These are phyloP conservation scores for Eurystomus gularis DNA, from an alignment of 2,113 vertebrate species.

Conservation along the genomic window DNA sequence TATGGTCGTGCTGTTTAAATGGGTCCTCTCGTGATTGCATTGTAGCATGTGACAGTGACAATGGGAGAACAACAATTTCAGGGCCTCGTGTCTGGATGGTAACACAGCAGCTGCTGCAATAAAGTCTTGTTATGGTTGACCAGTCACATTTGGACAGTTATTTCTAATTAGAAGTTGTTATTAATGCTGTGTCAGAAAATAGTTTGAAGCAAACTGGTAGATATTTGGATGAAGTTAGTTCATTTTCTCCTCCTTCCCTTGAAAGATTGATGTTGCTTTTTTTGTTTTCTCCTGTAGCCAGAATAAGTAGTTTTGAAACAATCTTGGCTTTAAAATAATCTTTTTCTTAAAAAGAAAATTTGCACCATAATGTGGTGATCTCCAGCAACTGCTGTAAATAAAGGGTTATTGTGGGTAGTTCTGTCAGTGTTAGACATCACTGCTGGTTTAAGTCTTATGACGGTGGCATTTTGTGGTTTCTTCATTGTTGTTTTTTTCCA, in stretches of 20 bases:
- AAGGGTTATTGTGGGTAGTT: constrained; percentile 14
- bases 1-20: constrained; percentile 22
- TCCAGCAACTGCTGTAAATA: background rate
- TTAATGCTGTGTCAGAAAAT: background rate
- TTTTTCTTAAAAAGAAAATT: background rate
- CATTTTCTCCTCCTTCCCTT: background rate
- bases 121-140: background rate
- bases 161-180: background rate
- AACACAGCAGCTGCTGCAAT: constrained; percentile 7
- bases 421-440: background rate
- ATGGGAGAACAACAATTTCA: background rate
- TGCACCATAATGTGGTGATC: background rate
- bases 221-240: background rate
- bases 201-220: background rate
- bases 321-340: background rate
- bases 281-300: background rate
- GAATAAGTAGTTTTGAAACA: constrained; percentile 23
- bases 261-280: background rate
- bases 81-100: background rate
- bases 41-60: constrained; percentile 29
- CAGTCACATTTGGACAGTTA: background rate
- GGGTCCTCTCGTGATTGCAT: constrained; percentile 28
- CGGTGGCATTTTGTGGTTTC: constrained; percentile 41
- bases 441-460: background rate
- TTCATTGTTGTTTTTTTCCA: background rate